Base-by-base conservation (phyloP, 2,888 invertebrate species). In the Lepeophtheirus nordmannii region DNA sequence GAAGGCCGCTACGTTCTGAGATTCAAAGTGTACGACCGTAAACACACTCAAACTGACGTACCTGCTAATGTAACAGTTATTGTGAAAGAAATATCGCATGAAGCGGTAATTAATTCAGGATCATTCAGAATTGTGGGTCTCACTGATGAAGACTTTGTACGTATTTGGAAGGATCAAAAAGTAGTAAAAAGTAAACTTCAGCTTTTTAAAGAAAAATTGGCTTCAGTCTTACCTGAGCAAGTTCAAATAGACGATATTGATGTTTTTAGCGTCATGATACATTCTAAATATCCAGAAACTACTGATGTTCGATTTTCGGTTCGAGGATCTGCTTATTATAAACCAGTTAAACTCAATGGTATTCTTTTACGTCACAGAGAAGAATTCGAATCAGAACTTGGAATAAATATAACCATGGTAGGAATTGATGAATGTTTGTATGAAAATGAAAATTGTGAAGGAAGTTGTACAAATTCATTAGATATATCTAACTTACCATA, bases 351-450 rank as follows among this genome's bases (percentile, higher is more conserved):
- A 75, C 81, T 97, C 70, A 92, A 98, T 75, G 96, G 96, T 12
- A 86, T 94, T 67, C 88, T 97, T 1, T 78, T 92, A 17, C 68
- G 69, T 41, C 69, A 70, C 30, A 62, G 69, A 59, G 67, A 69
- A 22, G 69, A 82, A 82, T 92, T 94, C 73, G 92, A 93, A 77
- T 83, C 85, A 72, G 86, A 87, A 69, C 89, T 94, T n/a, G 93
- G 92, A 58, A 88, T 94, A 69, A 91, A 90, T 74, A 91, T 96
- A 68, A 90, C 90, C 14, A 93, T 94, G 93, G 93, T 97, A 20
- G 94, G 94, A 69, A 94, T 98, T 71, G 96, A 93, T 73, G 92
- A 93, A 78, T 93, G 92, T 75, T 80, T 92, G 69, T 89, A 91
- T 75, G 92, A 93, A 79, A 91, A 91, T 75, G 86, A 88, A 75